Evolutionary conservation across 2,888 invertebrate genomes (phyloP).

Genomic region (Endomychus coccineus): DNA sequence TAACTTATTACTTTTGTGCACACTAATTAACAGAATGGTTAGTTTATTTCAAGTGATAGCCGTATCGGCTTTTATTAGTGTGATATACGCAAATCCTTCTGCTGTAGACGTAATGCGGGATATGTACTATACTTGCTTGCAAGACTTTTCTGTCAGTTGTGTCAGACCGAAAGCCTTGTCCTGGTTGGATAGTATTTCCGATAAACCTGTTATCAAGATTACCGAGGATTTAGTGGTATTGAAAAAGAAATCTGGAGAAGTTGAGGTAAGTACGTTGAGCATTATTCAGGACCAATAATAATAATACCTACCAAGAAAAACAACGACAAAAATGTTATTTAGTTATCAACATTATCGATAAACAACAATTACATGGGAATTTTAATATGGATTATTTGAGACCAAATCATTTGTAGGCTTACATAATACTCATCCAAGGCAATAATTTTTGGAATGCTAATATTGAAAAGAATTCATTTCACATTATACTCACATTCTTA

Average conservation of each 20-base stretch:
- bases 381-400: too few relatives aligned
- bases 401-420: too few relatives aligned
- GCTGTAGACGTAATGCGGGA: conserved; percentile 57
- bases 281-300: too few relatives aligned
- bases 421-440: too few relatives aligned
- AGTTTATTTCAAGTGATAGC: conserved; percentile 26
- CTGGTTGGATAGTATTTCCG: conserved; percentile 62
- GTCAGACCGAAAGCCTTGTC: conserved; percentile 70
- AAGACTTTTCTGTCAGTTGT: conserved; percentile 63
- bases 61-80: conserved; percentile 21
- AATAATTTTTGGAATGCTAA: too few relatives aligned
- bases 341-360: too few relatives aligned
- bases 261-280: conserved; percentile 12
- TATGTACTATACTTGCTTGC: conserved; percentile 61
- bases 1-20: conserved; percentile 21
- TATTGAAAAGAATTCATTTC: too few relatives aligned
- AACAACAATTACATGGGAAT: too few relatives aligned
- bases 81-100: conserved; percentile 38
- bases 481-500: too few relatives aligned
- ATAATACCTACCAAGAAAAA: too few relatives aligned
- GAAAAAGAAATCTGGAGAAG: conserved; percentile 49
- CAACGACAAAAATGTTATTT: too few relatives aligned
- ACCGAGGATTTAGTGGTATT: conserved; percentile 70
- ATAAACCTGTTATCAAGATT: conserved; percentile 63
- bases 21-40: conserved; percentile 24